These are phyloP conservation scores for Atherinosoma microstoma DNA, from an alignment of 2,797 vertebrate genomes.

Conservation along the genomic window DNA sequence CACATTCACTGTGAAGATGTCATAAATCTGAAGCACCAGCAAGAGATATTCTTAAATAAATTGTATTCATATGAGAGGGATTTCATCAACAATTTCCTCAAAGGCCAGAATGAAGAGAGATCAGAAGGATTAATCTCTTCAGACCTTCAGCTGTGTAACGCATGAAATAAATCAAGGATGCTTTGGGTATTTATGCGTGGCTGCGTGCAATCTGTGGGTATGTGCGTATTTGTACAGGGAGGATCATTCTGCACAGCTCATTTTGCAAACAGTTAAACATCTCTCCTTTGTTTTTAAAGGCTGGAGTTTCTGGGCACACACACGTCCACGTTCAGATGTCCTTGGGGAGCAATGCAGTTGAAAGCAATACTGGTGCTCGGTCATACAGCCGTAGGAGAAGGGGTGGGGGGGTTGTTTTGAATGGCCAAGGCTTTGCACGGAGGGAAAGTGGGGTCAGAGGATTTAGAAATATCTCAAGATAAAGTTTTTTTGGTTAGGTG, in stretches of 20 bases:
- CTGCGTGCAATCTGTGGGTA: constrained; percentile 24
- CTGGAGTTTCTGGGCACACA: constrained; percentile 77
- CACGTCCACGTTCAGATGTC: constrained; percentile 67
- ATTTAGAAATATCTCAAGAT: constrained; percentile 68
- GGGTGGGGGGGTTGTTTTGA: constrained; percentile 60
- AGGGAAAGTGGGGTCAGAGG: constrained; percentile 64
- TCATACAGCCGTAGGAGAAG: constrained; percentile 45
- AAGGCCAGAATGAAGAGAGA: constrained; percentile 11
- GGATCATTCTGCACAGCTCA: constrained; percentile 48
- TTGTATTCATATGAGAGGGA: constrained; percentile 31
- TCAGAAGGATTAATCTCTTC: constrained; percentile 36
- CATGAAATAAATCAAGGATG: constrained; percentile 36
- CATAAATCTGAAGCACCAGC: constrained; percentile 50
- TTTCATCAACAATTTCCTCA: constrained; percentile 39
- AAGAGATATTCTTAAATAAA: constrained; percentile 62
- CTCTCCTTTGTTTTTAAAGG: constrained; percentile 76
- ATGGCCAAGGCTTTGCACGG: constrained; percentile 54
- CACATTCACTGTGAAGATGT: constrained; percentile 40
- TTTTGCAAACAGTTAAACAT: constrained; percentile 63
- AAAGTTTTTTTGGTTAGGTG: constrained; percentile 56
- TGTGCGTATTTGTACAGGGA: constrained; percentile 48
- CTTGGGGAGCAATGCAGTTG: constrained; percentile 73
- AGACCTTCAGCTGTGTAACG: constrained; percentile 21
- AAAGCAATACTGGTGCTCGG: constrained; percentile 74
- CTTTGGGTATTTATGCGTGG: constrained; percentile 27